phyloP scores from a whole-genome alignment of 2,888 invertebrate genomes.

The Agrotis puta region DNA sequence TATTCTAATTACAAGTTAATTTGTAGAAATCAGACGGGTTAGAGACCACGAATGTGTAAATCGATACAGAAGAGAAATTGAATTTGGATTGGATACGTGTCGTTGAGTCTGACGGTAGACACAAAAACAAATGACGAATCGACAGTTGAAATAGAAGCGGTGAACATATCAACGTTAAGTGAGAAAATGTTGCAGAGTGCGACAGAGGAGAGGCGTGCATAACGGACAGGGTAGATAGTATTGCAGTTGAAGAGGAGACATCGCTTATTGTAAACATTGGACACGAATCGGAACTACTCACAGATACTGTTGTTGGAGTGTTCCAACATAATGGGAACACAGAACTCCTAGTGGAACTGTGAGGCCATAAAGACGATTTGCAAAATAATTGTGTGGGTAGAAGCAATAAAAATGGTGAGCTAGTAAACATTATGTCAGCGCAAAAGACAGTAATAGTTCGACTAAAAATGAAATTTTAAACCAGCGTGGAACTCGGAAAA shows the following conservation, averaged over 20 bases:
- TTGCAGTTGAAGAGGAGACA: conserved; percentile 47
- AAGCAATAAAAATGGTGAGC: background rate
- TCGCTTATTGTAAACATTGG: conserved; percentile 53
- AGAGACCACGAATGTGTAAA: conserved; percentile 45
- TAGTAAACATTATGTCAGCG: conserved; percentile 23
- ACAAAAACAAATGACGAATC: conserved; percentile 66
- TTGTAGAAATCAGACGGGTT: conserved; percentile 38
- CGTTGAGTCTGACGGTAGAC: conserved; percentile 50
- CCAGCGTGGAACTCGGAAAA: conserved; percentile 21
- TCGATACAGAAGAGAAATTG: conserved; percentile 60
- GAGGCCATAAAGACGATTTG: background rate
- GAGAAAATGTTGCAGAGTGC: conserved; percentile 32
- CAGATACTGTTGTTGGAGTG: conserved; percentile 39
- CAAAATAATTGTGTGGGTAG: background rate
- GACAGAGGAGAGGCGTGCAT: conserved; percentile 34
- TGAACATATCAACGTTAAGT: conserved; percentile 48
- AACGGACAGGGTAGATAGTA: conserved; percentile 46
- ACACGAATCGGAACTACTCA: conserved; percentile 53
- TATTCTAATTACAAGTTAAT: conserved; percentile 49
- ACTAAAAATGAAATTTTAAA: conserved; percentile 32
- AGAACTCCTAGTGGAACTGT: conserved; percentile 25
- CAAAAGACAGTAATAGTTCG: conserved; percentile 17
- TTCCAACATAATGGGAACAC: conserved; percentile 41
- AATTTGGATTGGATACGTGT: conserved; percentile 68
- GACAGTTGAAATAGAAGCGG: conserved; percentile 65